These are phyloP conservation scores for Drosophila mojavensis DNA, from an alignment of 1,140 invertebrate species.

Conservation along the genomic window DNA sequence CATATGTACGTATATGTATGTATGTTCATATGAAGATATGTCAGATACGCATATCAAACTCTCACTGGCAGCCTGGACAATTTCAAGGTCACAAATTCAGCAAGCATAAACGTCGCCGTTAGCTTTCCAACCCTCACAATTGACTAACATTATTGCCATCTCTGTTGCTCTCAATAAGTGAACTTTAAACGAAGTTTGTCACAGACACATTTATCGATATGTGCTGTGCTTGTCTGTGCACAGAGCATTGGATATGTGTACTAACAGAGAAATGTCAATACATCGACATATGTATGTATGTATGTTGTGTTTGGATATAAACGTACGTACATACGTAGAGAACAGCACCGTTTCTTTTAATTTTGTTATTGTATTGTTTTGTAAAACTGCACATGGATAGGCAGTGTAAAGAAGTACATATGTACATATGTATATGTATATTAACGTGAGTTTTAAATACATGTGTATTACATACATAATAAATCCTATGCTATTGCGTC, in stretches of 20 bases:
- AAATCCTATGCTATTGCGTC: conserved; percentile 21
- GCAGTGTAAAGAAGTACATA: no score
- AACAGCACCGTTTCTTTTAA: neutral
- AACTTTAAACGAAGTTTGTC: conserved; percentile 28
- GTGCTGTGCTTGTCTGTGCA: neutral
- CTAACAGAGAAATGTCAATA: neutral
- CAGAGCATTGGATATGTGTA: neutral
- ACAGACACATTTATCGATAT: neutral
- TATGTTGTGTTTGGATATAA: neutral
- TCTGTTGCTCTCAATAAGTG: conserved; percentile 11
- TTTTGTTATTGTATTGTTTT: neutral
- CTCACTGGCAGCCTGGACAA: conserved; percentile 23
- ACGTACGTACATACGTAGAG: neutral
- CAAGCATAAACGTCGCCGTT: conserved; percentile 23
- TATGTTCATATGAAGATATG: neutral
- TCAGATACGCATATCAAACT: conserved; percentile 18
- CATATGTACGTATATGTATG: neutral
- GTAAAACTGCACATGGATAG: neutral
- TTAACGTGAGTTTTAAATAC: conserved; percentile 4
- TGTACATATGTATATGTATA: no score
- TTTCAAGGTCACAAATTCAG: conserved; percentile 43
- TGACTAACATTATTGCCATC: conserved; percentile 26
- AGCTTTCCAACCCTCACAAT: conserved; percentile 42
- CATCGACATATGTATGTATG: neutral
- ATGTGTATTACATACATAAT: neutral